phyloP scores from a whole-genome alignment of 2,888 invertebrate genomes.

The Chydorus sphaericus region DNA sequence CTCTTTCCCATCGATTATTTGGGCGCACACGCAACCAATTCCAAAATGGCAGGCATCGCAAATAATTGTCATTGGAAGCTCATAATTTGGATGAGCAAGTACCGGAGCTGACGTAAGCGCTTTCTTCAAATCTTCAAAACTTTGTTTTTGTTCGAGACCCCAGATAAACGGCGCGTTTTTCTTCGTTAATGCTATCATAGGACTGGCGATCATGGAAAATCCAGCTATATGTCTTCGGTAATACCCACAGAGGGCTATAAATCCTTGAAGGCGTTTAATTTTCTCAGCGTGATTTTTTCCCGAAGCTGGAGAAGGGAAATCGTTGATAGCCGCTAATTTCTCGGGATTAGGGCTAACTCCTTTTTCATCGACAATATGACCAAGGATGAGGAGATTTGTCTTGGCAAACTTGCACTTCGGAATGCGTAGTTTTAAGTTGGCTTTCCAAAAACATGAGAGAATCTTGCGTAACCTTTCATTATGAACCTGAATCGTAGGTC shows the following conservation, averaged over 20 bases:
- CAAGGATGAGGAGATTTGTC: not conserved
- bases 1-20: not conserved
- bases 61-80: not conserved
- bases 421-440: not conserved
- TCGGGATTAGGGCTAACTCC: not conserved
- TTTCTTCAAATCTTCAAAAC: not conserved
- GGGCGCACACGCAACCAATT: not conserved
- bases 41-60: not conserved
- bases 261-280: not conserved
- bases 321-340: not conserved
- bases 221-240: conserved; percentile 4
- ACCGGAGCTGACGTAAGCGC: conserved; percentile 1
- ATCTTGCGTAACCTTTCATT: not conserved
- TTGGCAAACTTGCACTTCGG: conserved; percentile 3
- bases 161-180: not conserved
- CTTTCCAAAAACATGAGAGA: not conserved
- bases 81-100: not conserved
- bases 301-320: conserved; percentile 5
- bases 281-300: not conserved
- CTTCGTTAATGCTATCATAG: conserved; percentile 3
- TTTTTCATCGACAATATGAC: not conserved
- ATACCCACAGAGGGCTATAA: conserved; percentile 2
- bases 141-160: not conserved
- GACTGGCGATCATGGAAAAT: conserved; percentile 9
- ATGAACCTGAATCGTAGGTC: not conserved